These are phyloP conservation scores for Melanargia galathea DNA, from an alignment of 2,888 invertebrate species.

Conservation along the genomic window DNA sequence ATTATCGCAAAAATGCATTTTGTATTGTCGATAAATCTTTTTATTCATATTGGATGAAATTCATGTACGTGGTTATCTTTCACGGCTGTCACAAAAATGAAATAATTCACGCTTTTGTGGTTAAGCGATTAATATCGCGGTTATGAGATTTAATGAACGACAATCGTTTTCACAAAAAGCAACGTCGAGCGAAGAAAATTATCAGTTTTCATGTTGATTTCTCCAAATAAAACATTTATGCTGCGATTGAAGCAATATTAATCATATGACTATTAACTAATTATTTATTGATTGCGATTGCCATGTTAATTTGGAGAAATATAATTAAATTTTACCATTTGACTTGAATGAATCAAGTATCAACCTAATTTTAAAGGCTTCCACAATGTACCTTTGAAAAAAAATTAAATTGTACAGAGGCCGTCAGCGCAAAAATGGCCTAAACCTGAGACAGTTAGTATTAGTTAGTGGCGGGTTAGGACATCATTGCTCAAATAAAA, in stretches of 20 bases:
- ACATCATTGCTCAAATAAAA: too few species aligned
- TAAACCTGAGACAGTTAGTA: too few species aligned
- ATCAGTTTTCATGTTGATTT: constrained; percentile 5
- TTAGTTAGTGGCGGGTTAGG: too few species aligned
- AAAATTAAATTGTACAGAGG: too few species aligned
- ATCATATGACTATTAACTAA: too few species aligned
- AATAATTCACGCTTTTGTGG: constrained; percentile 46
- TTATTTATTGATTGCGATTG: neutral
- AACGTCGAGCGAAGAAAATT: constrained; percentile 13
- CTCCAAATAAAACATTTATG: constrained; percentile 9
- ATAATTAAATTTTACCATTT: neutral
- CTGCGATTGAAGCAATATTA: neutral
- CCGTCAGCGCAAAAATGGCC: too few species aligned
- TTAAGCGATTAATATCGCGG: constrained; percentile 46
- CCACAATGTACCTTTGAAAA: neutral
- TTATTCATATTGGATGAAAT: constrained; percentile 23
- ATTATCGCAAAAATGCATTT: neutral
- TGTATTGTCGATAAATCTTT: constrained; percentile 9
- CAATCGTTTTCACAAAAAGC: constrained; percentile 38
- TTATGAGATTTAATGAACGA: constrained; percentile 45
- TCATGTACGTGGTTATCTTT: constrained; percentile 37
- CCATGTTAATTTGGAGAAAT: constrained; percentile 11
- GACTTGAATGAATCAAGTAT: neutral
- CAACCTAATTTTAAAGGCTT: neutral
- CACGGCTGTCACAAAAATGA: constrained; percentile 37